These are phyloP conservation scores for Collichthys lucidus DNA, from an alignment of 2,113 vertebrate species.

Conservation along the genomic window DNA sequence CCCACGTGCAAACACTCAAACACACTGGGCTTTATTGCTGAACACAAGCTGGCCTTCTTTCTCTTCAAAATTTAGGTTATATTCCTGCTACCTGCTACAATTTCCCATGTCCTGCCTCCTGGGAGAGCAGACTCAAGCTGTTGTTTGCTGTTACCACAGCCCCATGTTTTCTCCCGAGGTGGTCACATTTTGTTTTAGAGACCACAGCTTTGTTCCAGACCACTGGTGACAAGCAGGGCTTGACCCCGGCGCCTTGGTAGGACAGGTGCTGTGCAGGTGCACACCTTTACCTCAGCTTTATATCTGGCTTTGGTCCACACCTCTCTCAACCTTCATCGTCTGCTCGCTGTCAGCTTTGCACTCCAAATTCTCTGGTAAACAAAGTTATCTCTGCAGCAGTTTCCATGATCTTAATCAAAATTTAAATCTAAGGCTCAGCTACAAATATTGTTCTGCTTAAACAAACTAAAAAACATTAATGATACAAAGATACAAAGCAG, in stretches of 20 bases:
- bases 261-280: conserved; percentile 74
- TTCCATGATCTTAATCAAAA: conserved; percentile 45
- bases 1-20: background rate
- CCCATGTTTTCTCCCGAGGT: conserved; percentile 70
- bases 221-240: conserved; percentile 47
- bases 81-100: conserved; percentile 64
- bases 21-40: conserved; percentile 8
- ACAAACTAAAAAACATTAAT: conserved; percentile 47
- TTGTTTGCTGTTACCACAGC: conserved; percentile 59
- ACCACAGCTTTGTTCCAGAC: conserved; percentile 69
- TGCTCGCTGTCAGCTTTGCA: background rate
- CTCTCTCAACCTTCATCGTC: conserved; percentile 9
- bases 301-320: conserved; percentile 41
- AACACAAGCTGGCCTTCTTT: conserved; percentile 55
- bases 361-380: conserved; percentile 20
- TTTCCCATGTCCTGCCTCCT: conserved; percentile 45
- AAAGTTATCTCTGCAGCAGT: conserved; percentile 14
- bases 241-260: conserved; percentile 41
- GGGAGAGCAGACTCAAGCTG: conserved; percentile 66
- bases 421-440: conserved; percentile 20
- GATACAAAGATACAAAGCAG: conserved; percentile 38
- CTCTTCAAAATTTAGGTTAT: conserved; percentile 59
- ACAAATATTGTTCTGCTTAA: conserved; percentile 42
- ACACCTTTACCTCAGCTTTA: conserved; percentile 45
- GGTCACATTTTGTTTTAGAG: conserved; percentile 66